Percentiles rank a stretch among this genome's conserved stretches.
Evolutionary conservation across 2,113 vertebrate genomes (phyloP).

Genomic region (Henicopernis longicauda): DNA sequence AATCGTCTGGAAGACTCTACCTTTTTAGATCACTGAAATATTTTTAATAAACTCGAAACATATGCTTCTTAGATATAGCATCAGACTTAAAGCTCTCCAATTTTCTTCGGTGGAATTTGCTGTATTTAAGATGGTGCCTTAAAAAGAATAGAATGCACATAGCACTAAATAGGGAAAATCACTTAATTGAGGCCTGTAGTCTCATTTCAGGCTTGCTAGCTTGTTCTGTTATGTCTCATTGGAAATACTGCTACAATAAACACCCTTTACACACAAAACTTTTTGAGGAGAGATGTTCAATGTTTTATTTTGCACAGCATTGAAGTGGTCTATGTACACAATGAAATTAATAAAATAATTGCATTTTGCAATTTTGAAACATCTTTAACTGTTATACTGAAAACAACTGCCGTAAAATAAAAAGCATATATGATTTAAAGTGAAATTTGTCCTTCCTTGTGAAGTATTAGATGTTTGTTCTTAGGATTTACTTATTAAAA

Average conservation of each 20-base stretch:
- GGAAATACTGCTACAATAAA: neutral
- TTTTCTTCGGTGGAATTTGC: neutral
- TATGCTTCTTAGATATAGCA: neutral
- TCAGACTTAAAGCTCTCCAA: neutral
- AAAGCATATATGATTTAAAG: neutral
- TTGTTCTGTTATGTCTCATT: neutral
- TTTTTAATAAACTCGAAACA: neutral
- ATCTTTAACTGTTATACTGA: neutral
- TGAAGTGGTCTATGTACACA: neutral
- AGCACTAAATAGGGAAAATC: neutral
- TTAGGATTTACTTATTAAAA: slow-evolving; percentile 5
- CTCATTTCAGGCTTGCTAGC: neutral
- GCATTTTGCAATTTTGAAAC: neutral
- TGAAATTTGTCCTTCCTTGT: neutral
- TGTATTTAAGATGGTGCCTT: neutral
- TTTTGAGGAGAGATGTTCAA: neutral
- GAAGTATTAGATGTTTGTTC: neutral
- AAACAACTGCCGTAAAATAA: neutral
- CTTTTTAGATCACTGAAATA: neutral
- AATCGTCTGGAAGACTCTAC: neutral
- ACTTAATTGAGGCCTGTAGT: neutral
- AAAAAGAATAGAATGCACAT: neutral
- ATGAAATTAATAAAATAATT: neutral
- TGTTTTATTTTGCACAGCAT: neutral
- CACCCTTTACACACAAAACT: neutral